Percentiles rank a stretch among this genome's conserved stretches.
Conservation (phyloP, 2,797 vertebrate species). For the Bryconaethiops microstoma region DNA sequence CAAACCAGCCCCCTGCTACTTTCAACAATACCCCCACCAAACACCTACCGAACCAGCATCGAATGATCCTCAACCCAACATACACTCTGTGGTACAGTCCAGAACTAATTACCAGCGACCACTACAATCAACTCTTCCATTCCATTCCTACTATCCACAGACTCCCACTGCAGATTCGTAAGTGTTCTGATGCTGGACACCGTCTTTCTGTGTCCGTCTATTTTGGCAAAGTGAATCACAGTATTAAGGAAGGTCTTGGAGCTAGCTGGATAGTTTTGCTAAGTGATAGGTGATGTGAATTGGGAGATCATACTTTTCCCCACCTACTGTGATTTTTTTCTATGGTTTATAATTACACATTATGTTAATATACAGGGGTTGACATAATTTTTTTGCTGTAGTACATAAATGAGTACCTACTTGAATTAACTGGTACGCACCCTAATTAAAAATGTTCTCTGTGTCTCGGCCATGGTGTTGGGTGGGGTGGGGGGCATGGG, state of each 20-base stretch:
- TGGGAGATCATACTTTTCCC: neutral
- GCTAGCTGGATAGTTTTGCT: neutral
- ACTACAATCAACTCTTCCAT: constrained; percentile 3
- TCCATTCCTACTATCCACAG: neutral
- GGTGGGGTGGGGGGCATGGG: no score
- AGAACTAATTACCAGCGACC: neutral
- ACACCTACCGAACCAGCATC: constrained; percentile 18
- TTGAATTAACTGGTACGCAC: no score
- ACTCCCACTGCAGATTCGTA: neutral
- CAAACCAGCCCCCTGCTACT: constrained; percentile 40
- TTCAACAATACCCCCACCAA: constrained; percentile 20
- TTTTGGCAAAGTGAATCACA: neutral
- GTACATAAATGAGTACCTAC: no score
- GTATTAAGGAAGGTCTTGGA: neutral
- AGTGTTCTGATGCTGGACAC: neutral
- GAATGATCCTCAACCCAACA: constrained; percentile 16
- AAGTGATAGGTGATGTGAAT: no score
- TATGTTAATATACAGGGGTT: no score
- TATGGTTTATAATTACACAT: no score
- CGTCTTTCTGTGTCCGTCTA: neutral
- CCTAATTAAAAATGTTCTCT: no score
- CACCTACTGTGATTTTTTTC: neutral
- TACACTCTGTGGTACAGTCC: constrained; percentile 10
- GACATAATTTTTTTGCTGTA: no score
- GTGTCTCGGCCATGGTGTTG: no score